A percentile compares a stretch with the other conserved stretches of the same genome.
Evolutionary conservation across 1,140 invertebrate species (phyloP).

Genomic region (Carposina sasakii): DNA sequence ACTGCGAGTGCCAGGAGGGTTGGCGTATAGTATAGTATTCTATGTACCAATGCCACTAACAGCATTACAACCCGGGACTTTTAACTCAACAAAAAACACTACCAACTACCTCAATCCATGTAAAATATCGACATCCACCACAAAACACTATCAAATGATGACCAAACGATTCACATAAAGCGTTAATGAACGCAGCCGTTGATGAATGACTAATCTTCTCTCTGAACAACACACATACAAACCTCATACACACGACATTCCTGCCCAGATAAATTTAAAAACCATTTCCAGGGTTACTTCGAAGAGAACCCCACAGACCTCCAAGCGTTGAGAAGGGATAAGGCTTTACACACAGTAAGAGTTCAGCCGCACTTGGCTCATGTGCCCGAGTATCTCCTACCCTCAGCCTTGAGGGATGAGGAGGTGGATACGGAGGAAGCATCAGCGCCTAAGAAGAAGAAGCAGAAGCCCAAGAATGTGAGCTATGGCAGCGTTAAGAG

Average conservation of each 20-base stretch:
- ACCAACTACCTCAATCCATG: no score
- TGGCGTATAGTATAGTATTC: no score
- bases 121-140: no score
- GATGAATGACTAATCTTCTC: slow-evolving; percentile 70
- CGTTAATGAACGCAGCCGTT: slow-evolving; percentile 21
- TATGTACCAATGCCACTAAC: no score
- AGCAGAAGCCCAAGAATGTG: slow-evolving; percentile 49
- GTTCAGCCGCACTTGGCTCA: slow-evolving; percentile 89
- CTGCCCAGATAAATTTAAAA: not conserved
- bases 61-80: not conserved
- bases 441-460: slow-evolving; percentile 41
- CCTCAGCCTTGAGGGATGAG: slow-evolving; percentile 77
- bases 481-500: slow-evolving; percentile 55
- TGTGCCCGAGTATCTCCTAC: slow-evolving; percentile 96
- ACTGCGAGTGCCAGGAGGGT: no score
- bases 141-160: no score
- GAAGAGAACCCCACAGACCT: slow-evolving; percentile 95
- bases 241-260: slow-evolving; percentile 22
- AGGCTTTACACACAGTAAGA: slow-evolving; percentile 89
- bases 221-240: slow-evolving; percentile 31
- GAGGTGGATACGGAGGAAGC: slow-evolving; percentile 63
- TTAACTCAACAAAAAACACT: not conserved
- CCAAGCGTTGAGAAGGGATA: slow-evolving; percentile 92
- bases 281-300: slow-evolving; percentile 84
- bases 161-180: no score